Evolutionary conservation across 2,797 vertebrate genomes (phyloP).

Genomic region (Cryptoprocta ferox): DNA sequence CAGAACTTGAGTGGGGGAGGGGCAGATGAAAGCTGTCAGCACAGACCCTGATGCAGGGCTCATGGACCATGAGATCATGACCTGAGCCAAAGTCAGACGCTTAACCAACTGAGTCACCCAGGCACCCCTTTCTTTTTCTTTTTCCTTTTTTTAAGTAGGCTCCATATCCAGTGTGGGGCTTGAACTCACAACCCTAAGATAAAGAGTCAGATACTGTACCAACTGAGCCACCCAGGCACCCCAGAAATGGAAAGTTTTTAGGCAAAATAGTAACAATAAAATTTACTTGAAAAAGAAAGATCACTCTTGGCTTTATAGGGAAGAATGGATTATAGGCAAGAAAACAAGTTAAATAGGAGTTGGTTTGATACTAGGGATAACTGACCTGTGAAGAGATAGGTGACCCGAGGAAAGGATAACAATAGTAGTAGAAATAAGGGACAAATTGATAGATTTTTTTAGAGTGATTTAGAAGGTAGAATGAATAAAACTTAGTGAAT

Average conservation of each 20-base stretch:
- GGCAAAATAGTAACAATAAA: background rate
- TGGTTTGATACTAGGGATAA: background rate
- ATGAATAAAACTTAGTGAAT: constrained; percentile 22
- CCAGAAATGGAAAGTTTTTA: background rate
- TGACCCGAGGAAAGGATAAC: background rate
- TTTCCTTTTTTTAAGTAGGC: too few relatives aligned
- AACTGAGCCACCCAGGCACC: too few relatives aligned
- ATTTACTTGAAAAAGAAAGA: background rate
- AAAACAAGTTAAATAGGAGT: constrained; percentile 40
- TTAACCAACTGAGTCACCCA: too few relatives aligned
- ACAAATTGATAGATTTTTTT: background rate
- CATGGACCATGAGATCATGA: too few relatives aligned
- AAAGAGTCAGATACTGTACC: too few relatives aligned
- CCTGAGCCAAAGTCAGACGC: too few relatives aligned
- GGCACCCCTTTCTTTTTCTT: too few relatives aligned
- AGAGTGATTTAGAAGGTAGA: background rate
- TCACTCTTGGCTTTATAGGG: background rate
- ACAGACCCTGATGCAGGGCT: too few relatives aligned
- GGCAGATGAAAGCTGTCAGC: too few relatives aligned
- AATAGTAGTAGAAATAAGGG: background rate
- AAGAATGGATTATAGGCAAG: background rate
- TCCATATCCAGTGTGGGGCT: too few relatives aligned
- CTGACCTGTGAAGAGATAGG: background rate
- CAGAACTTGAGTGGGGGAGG: too few relatives aligned
- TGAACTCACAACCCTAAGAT: too few relatives aligned